These are phyloP conservation scores for Cichlasoma orientale DNA, from an alignment of 2,797 vertebrate species.

Conservation along the genomic window DNA sequence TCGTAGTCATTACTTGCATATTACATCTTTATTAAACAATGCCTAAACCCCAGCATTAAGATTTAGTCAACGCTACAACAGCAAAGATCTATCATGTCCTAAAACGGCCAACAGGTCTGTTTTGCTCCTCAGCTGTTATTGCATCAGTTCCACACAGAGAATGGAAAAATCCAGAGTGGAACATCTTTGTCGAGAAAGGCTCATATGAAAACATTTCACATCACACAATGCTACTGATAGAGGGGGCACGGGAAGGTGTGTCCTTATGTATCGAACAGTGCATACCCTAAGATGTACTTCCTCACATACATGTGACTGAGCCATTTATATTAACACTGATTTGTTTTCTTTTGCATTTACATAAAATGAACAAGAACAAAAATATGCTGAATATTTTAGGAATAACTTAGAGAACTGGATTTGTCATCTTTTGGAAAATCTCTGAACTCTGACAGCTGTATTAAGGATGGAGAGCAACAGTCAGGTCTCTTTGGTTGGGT, in stretches of 20 bases:
- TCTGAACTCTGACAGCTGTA: not conserved
- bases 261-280: not conserved
- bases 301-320: not conserved
- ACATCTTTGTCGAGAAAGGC: slow-evolving; percentile 26
- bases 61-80: slow-evolving; percentile 71
- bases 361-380: not conserved
- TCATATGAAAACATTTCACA: slow-evolving; percentile 28
- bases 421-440: not conserved
- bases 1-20: slow-evolving; percentile 54
- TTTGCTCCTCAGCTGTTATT: slow-evolving; percentile 53
- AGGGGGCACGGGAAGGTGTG: not conserved
- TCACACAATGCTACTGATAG: slow-evolving; percentile 34
- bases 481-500: not conserved
- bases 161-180: slow-evolving; percentile 10
- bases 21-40: slow-evolving; percentile 72
- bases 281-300: not conserved
- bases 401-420: not conserved
- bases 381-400: not conserved
- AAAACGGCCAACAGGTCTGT: slow-evolving; percentile 49
- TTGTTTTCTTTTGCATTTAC: not conserved
- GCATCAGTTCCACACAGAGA: slow-evolving; percentile 47
- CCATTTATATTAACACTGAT: slow-evolving; percentile 13
- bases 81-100: slow-evolving; percentile 40
- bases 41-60: slow-evolving; percentile 65
- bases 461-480: not conserved